Base-by-base conservation (phyloP, 1,140 invertebrate species). In the Ceratoteleas bidentatus region DNA sequence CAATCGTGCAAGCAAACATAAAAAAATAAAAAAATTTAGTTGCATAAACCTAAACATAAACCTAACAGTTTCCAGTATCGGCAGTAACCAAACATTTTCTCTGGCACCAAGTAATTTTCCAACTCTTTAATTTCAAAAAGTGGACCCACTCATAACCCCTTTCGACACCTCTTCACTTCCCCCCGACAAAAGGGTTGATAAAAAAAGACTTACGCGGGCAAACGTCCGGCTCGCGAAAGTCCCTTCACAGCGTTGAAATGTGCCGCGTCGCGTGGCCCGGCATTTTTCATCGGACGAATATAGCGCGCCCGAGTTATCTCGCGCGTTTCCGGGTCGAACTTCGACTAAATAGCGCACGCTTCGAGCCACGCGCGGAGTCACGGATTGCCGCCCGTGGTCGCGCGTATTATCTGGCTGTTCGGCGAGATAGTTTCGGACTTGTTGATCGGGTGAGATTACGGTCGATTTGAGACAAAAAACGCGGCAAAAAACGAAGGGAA, bases 391-490 rank as follows among this genome's bases (percentile, higher is more conserved):
- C 62, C 36, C 53, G 53, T 14, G 64, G 40, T 65, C 52, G 49
- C 24, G 58, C 53, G 49, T 14, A 60, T 65, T 64, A 70, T 64
- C 58, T 74, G 52, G 62, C 34, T 54, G 64, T 43, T 69, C 64
- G 49, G 56, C 38, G 38, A 62, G 57, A 70, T 70, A 64, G 16
- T 52, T 62, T 70, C 64, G 49, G 49, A 69, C 58, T 70, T 65
- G 65, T 77, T 65, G 74, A 70, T 77, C 62, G 58, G 57, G 58
- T 65, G 58, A 77, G 58, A 77, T 77, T 69, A 69, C 56, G 65
- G 74, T 69, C 47, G 50, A 70, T 64, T 62, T 64, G n/a, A n/a
- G n/a, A n/a, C n/a, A n/a, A n/a, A n/a, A n/a, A n/a, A n/a, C n/a
- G n/a, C n/a, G n/a, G n/a, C n/a, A n/a, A n/a, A n/a, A n/a, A n/a